Evolutionary conservation across 30 jellyfish, hydroid and myxozoan species (phyloP).

Genomic region (Chrysaora quinquecirrha): DNA sequence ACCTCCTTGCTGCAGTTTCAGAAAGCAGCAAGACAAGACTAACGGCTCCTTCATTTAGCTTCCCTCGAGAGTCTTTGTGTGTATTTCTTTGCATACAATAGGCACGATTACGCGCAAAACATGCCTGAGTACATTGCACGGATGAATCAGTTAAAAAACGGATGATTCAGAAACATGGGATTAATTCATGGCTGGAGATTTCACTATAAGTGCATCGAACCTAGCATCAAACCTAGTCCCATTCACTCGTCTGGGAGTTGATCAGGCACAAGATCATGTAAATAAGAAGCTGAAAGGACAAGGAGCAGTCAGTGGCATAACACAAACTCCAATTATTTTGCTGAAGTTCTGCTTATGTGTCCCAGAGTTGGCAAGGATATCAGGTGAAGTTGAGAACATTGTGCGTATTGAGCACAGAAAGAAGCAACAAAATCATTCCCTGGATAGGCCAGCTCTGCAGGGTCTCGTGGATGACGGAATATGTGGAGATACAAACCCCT

Average conservation of each 20-base stretch:
- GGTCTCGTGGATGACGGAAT: conserved; percentile 20
- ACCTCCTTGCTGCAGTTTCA: background rate
- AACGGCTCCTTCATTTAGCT: background rate
- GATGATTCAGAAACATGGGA: background rate
- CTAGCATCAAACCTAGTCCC: conserved; percentile 23
- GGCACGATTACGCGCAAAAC: background rate
- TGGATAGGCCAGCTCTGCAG: conserved; percentile 14
- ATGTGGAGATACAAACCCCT: conserved; percentile 17
- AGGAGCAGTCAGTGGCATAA: conserved; percentile 42
- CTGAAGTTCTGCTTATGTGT: conserved; percentile 31
- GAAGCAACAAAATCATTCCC: conserved; percentile 14
- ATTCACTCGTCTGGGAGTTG: conserved; percentile 41
- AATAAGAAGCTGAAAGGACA: conserved; percentile 34
- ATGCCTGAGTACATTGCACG: background rate
- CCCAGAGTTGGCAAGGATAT: conserved; percentile 34
- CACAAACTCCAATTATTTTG: conserved; percentile 20
- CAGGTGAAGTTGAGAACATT: conserved; percentile 4
- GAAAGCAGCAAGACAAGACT: background rate
- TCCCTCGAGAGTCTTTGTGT: background rate
- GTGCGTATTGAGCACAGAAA: background rate
- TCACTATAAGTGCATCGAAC: background rate
- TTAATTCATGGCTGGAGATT: background rate
- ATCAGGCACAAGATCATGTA: conserved; percentile 30
- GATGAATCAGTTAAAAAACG: background rate
- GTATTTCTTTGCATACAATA: background rate